Evolutionary conservation across 2,888 invertebrate genomes (phyloP), one percentile per base, ranked within the genome.

Genomic region (Exocentrus adspersus): DNA sequence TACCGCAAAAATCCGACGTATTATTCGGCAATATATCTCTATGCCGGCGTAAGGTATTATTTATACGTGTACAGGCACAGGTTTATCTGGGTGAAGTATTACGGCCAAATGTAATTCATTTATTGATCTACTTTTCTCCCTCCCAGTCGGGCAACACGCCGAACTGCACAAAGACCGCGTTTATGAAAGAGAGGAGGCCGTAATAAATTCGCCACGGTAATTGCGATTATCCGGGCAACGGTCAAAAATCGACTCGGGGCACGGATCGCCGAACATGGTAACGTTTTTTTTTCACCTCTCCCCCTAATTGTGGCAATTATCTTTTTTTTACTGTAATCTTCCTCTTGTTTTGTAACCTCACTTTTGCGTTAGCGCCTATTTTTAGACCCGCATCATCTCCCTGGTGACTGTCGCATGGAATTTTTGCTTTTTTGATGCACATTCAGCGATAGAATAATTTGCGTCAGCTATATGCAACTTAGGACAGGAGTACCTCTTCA

Each of bases 41-140:
- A 3, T 37, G 42, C 37, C n/a, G 37, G 12, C 12, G n/a, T 12
- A 9, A 37, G 12, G 28, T 46, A 57, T 57, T 57, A 57, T 57
- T 57, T 57, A 46, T 57, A 57, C 57, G 46, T 57, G 42, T 54
- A 32, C 43, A 12, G 17, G 58, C 24, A 66, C 32, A 69, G 74
- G 72, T 76, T 75, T 75, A 75, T 76, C 75, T 74, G 77, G 76
- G 76, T 75, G 72, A 78, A 77, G 77, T 77, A 75, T 77, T 77
- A 77, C 77, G 72, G 75, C 74, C n/a, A 76, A 81, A 81, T 81
- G 81, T 82, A 82, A 81, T 82, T 82, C 81, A 81, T 82, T 82
- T 82, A 82, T 82, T 81, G 82, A 82, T 82, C 81, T 81, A 81
- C 81, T 80, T 79, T 78, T 75, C 78, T 78, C 75, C 72, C 75